Conservation (phyloP, 2,888 invertebrate species). For the Mythimna impura region DNA sequence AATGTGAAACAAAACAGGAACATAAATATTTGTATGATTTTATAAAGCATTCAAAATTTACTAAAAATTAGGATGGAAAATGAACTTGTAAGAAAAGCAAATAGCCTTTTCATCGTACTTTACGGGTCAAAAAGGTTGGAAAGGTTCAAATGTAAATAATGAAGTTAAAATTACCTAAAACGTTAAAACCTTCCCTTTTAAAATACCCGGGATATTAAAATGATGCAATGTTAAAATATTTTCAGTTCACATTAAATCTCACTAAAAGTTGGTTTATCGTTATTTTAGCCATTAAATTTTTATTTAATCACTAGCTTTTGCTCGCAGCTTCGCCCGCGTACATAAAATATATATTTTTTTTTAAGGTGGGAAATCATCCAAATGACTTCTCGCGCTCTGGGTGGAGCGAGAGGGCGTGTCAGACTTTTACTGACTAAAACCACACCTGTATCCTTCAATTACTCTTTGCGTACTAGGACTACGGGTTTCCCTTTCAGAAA, state of each 20-base stretch:
- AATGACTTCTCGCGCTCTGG: too few relatives aligned
- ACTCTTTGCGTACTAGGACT: too few relatives aligned
- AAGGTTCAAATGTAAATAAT: slow-evolving; percentile 58
- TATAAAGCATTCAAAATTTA: slow-evolving; percentile 4
- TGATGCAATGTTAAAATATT: not conserved
- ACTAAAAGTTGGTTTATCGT: not conserved
- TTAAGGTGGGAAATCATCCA: too few relatives aligned
- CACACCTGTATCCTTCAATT: too few relatives aligned
- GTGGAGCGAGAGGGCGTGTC: too few relatives aligned
- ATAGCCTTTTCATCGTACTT: slow-evolving; percentile 33
- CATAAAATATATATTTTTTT: too few relatives aligned
- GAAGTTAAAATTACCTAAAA: slow-evolving; percentile 55
- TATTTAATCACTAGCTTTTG: too few relatives aligned
- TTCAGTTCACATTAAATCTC: not conserved
- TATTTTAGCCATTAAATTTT: too few relatives aligned
- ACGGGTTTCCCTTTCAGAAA: too few relatives aligned
- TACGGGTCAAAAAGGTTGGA: slow-evolving; percentile 41
- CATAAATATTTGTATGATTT: slow-evolving; percentile 3
- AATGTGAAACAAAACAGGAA: not conserved
- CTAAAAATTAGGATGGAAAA: slow-evolving; percentile 18
- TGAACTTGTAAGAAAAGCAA: slow-evolving; percentile 39
- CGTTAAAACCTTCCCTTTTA: slow-evolving; percentile 38
- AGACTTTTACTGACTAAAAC: too few relatives aligned
- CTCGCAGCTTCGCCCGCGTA: too few relatives aligned
- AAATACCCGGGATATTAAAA: slow-evolving; percentile 18